A percentile compares a stretch with the other conserved stretches of the same genome.
Evolutionary conservation across 1,140 invertebrate species (phyloP).

Genomic region (Calosoma granatense): DNA sequence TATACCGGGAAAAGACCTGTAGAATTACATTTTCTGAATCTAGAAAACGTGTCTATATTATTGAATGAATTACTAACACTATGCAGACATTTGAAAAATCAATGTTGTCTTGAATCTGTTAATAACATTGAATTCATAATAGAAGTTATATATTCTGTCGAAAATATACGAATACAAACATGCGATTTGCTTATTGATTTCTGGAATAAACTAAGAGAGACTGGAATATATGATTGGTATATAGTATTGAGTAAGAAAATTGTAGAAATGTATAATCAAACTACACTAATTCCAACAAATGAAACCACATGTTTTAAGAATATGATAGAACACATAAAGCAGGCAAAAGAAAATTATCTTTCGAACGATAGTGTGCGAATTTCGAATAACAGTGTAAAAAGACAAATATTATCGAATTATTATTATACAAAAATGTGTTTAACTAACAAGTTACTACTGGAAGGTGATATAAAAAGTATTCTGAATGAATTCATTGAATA

Average conservation of each 20-base stretch:
- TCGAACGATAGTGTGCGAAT: no score
- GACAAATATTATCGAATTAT: not conserved
- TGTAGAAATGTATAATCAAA: no score
- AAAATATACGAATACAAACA: not conserved
- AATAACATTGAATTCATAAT: not conserved
- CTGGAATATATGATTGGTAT: not conserved
- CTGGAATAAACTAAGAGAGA: not conserved
- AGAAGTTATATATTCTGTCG: not conserved
- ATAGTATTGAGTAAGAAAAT: no score
- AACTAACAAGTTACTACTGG: no score
- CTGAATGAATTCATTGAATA: no score
- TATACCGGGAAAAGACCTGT: no score
- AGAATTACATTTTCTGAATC: no score
- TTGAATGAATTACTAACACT: not conserved
- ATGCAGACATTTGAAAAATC: not conserved
- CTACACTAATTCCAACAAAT: no score
- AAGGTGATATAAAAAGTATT: no score
- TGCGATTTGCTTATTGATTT: not conserved
- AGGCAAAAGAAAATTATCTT: no score
- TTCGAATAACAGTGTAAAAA: not conserved
- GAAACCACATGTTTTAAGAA: no score
- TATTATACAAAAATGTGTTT: not conserved
- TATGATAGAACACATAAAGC: not conserved
- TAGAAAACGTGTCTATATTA: no score
- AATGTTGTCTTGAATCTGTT: not conserved